phyloP scores from a whole-genome alignment of 2,113 vertebrate species.

The Cricetomys ansorgei region DNA sequence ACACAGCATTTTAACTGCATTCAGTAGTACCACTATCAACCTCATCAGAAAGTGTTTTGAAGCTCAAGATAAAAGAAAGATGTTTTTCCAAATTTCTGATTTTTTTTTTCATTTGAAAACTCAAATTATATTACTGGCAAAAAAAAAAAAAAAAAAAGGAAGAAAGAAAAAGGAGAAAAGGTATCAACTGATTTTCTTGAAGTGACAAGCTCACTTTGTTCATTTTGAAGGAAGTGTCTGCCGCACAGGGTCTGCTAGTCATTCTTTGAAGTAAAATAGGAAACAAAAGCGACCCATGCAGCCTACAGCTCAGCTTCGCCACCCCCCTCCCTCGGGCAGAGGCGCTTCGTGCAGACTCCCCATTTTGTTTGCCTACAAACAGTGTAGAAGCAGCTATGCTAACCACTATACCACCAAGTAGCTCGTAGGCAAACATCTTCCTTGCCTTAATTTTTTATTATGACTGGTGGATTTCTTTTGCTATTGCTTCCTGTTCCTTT shows the following conservation, averaged over 20 bases:
- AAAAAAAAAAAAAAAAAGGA: not conserved
- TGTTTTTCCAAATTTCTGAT: not conserved
- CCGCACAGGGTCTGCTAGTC: not conserved
- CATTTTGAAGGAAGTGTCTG: not conserved
- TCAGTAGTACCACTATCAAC: not conserved
- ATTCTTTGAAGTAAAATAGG: not conserved
- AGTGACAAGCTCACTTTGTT: not conserved
- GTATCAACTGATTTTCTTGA: not conserved
- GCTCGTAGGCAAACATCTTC: too few relatives aligned
- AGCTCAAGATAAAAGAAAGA: not conserved
- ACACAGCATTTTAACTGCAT: not conserved
- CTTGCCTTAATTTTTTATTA: not conserved
- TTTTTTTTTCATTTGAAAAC: constrained; percentile 30
- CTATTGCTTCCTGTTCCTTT: not conserved
- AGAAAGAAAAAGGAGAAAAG: not conserved
- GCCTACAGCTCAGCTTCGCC: not conserved
- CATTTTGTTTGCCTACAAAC: not conserved
- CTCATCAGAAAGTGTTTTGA: not conserved
- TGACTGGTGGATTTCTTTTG: not conserved
- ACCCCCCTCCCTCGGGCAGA: too few relatives aligned
- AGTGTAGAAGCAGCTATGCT: constrained; percentile 86
- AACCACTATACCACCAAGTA: constrained; percentile 85
- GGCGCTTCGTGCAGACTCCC: too few relatives aligned
- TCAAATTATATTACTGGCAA: constrained; percentile 1
- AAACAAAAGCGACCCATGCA: not conserved